A percentile compares a stretch with the other conserved stretches of the same genome.
phyloP scores from a whole-genome alignment of 1,140 invertebrate species.

The Drosophila willistoni region DNA sequence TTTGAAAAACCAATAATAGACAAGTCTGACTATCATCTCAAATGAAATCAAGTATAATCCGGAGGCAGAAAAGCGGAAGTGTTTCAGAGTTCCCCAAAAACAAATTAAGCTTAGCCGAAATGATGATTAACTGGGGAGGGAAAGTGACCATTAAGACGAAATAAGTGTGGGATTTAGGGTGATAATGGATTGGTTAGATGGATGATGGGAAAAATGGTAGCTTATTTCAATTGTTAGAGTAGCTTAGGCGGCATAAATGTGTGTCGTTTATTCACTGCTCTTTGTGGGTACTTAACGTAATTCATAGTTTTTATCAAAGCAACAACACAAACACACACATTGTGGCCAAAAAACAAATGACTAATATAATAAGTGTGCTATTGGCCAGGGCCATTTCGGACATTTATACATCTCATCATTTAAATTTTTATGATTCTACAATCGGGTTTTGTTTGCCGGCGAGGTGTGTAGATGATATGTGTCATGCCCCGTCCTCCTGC shows the following conservation, averaged over 20 bases:
- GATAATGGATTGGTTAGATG: slow-evolving; percentile 19
- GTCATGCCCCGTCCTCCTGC: slow-evolving; percentile 3
- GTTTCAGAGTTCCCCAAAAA: slow-evolving; percentile 1
- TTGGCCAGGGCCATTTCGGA: slow-evolving; percentile 24
- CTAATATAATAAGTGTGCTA: neutral
- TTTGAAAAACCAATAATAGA: neutral
- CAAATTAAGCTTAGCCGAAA: slow-evolving; percentile 1
- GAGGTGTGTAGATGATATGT: slow-evolving; percentile 29
- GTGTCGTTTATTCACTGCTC: neutral
- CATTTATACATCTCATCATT: slow-evolving; percentile 36
- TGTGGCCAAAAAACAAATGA: neutral
- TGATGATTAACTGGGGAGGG: slow-evolving; percentile 35
- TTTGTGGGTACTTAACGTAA: neutral
- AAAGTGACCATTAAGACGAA: neutral
- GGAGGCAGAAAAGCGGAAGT: neutral
- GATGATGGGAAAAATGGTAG: slow-evolving; percentile 18
- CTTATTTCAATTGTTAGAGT: slow-evolving; percentile 27
- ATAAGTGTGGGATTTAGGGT: slow-evolving; percentile 9
- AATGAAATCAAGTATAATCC: neutral
- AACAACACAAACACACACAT: neutral
- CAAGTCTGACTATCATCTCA: neutral
- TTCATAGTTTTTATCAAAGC: neutral
- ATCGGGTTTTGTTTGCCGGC: slow-evolving; percentile 36
- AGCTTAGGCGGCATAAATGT: slow-evolving; percentile 31
- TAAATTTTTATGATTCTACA: slow-evolving; percentile 32